Percentiles rank a stretch among this genome's conserved stretches.
phyloP scores from a whole-genome alignment of 2,797 vertebrate species.

The Urocyon cinereoargenteus region DNA sequence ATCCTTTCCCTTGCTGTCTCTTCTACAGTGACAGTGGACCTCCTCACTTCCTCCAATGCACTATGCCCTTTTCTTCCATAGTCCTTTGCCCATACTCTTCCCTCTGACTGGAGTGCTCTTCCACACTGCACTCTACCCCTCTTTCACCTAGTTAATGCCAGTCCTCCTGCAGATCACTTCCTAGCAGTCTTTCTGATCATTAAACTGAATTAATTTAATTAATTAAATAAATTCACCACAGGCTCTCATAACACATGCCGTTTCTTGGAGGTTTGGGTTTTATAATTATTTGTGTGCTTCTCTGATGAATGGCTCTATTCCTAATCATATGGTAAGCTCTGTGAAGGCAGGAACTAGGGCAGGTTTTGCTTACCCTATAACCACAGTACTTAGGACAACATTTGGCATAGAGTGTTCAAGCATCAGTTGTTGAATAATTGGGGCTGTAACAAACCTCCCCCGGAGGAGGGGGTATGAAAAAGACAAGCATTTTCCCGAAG shows the following conservation, averaged over 20 bases:
- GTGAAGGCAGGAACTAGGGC: background rate
- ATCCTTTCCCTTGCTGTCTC: background rate
- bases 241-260: background rate
- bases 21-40: background rate
- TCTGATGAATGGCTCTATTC: background rate
- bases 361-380: background rate
- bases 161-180: background rate
- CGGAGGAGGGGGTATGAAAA: background rate
- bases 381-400: background rate
- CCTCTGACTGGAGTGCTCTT: background rate
- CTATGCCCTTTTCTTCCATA: background rate
- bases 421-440: background rate
- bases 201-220: background rate
- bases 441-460: background rate
- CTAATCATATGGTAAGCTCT: background rate
- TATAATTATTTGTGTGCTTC: background rate
- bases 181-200: background rate
- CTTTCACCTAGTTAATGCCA: background rate
- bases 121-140: background rate
- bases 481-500: background rate
- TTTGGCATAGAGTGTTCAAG: background rate
- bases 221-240: background rate
- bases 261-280: background rate
- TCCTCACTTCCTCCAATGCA: background rate
- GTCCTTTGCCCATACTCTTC: background rate